Evolutionary conservation across 2,113 vertebrate species (phyloP), one percentile per base, ranked within the genome.

Genomic region (Prochilodus magdalenae): DNA sequence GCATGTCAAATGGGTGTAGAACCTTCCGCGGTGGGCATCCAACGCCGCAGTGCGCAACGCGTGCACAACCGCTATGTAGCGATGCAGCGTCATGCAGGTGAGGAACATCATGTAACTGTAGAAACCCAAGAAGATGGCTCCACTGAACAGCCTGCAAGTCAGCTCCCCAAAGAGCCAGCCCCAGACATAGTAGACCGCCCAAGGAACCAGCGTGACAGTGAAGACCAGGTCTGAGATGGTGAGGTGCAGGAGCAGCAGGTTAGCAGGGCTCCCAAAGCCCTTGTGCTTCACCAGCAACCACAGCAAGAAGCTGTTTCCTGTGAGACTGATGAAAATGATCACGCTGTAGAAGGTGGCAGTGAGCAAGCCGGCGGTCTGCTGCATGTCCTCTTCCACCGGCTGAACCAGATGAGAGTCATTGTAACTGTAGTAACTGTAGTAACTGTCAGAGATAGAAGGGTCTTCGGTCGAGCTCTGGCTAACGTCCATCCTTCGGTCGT

Each of bases 61-160:
- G 0, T 92, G 90, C 22, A 94, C 92, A 0, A 94, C 90, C n/a
- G 90, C 90, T 63, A 93, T 59, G 65, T 94, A 94, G 2, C 93
- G 85, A 75, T 94, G 92, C 0, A 93, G 10, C 0, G 93, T 92
- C 85, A 94, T 85, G 51, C 92, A 84, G 24, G 89, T 85, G 74
- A 94, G 90, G 79, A 94, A 94, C 26, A 89, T 85, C 77, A 94
- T 92, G 79, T 91, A 90, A 0, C 92, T 92, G 87, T 90, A 93
- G 33, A 92, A 81, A 4, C 94, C 93, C 0, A 87, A 0, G 66
- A 87, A 91, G 66, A 91, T 90, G 13, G 87, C 10, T 6, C 88
- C 85, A 0, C 84, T 90, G 27, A 92, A 72, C 5, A 94, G 0
- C 69, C 85, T 92, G 14, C 94, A 94, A 82, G 88, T 83, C 44